Evolutionary conservation across 2,888 invertebrate genomes (phyloP).

Genomic region (Stenolophus ochropezus): DNA sequence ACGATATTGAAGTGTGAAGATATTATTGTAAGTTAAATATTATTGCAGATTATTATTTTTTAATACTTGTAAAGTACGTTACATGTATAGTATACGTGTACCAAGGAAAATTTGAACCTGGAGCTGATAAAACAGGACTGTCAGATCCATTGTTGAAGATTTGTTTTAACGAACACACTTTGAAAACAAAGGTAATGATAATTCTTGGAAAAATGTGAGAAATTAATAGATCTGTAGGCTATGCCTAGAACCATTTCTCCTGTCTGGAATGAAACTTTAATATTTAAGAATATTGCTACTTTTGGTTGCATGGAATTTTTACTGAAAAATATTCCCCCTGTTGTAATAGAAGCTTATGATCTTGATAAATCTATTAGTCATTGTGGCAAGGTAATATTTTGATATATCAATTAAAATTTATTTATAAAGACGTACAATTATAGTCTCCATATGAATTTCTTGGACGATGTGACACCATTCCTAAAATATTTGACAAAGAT

Average conservation of each 20-base stretch:
- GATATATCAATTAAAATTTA: constrained; percentile 14
- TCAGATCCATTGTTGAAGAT: constrained; percentile 75
- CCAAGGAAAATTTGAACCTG: constrained; percentile 79
- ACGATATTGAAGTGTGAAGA: constrained; percentile 63
- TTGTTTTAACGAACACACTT: constrained; percentile 70
- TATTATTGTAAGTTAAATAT: constrained; percentile 64
- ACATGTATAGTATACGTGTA: constrained; percentile 81
- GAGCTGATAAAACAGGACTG: constrained; percentile 74
- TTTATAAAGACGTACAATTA: too few relatives aligned
- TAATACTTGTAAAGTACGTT: constrained; percentile 72
- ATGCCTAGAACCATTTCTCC: constrained; percentile 75
- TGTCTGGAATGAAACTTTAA: constrained; percentile 78
- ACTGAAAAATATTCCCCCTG: constrained; percentile 70
- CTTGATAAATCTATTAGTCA: constrained; percentile 69
- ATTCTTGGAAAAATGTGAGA: too few relatives aligned
- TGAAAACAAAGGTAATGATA: constrained; percentile 70
- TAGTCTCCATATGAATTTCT: constrained; percentile 70
- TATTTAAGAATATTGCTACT: constrained; percentile 72
- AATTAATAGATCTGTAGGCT: constrained; percentile 66
- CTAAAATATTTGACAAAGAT: constrained; percentile 70
- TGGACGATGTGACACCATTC: constrained; percentile 72
- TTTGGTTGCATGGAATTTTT: constrained; percentile 71
- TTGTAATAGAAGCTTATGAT: constrained; percentile 73
- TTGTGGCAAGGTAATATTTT: neutral
- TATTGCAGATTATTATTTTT: neutral